These are phyloP conservation scores for Spheniscus humboldti DNA, from an alignment of 2,797 vertebrate species.

Conservation along the genomic window DNA sequence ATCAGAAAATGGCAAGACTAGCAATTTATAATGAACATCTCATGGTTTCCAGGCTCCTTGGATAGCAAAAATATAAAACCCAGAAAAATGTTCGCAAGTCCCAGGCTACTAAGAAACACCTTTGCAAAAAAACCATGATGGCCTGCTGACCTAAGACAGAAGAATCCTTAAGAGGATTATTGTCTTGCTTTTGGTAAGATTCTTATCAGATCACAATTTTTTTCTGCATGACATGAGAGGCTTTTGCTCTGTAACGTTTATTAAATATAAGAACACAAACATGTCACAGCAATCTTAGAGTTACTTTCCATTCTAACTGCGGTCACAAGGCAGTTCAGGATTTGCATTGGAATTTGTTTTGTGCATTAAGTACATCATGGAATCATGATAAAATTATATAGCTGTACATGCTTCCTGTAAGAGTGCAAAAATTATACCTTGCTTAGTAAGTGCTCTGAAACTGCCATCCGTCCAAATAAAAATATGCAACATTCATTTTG, in stretches of 20 bases:
- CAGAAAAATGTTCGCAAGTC: background rate
- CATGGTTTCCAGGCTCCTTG: background rate
- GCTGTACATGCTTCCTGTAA: background rate
- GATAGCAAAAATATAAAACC: background rate
- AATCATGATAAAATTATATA: background rate
- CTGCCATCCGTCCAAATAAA: background rate
- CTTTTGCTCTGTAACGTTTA: background rate
- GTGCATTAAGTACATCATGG: background rate
- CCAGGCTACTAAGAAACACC: background rate
- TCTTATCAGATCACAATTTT: constrained; percentile 6
- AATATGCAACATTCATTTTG: background rate
- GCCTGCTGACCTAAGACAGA: constrained; percentile 12
- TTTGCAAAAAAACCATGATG: background rate
- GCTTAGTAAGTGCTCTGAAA: constrained; percentile 17
- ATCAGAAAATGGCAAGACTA: background rate
- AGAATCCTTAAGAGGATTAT: constrained; percentile 12
- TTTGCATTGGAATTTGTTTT: background rate
- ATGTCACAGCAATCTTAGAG: background rate
- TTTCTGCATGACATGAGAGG: constrained; percentile 1
- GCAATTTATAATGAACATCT: background rate
- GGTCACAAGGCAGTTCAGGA: background rate
- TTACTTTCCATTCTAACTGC: background rate
- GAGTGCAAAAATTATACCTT: background rate
- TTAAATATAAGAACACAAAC: background rate
- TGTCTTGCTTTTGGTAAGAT: constrained; percentile 21